Evolutionary conservation across 2,888 invertebrate species (phyloP), one percentile per base, ranked within the genome.

Genomic region (Pristionchus mayeri): DNA sequence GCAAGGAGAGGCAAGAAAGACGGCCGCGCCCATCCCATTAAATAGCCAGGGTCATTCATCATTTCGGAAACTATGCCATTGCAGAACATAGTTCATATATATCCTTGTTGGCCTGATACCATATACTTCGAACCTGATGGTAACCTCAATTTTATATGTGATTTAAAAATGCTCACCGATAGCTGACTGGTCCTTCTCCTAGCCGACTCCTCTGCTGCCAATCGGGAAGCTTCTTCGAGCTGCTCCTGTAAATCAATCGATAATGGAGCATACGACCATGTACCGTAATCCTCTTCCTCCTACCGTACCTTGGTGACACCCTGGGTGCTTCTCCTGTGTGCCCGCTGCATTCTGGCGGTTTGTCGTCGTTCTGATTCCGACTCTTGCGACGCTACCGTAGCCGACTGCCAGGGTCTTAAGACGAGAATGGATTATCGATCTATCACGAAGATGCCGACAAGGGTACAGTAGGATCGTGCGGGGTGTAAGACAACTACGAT

Each of bases 331-430:
- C 84, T 71, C 44, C 92, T 87, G 54, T 90, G 89, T 71, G 89
- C 89, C 37, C 92, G 87, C 84, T 92, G 91, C 87, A 91, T 88
- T 30, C 90, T 85, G 7, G 92, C 88, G 34, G 92, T 91, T 60
- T 90, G 90, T 24, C 91, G 87, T 16, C 92, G 85, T 78, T 92
- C 92, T 16, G 92, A 90, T 82, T 92, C 92, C 78, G 90, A 90
- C 84, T 92, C 92, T 34, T 83, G 83, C 40, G 90, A 89, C 24
- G 90, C 89, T 18, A 88, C 89, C 18, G 90, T 87, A 60, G 91
- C 90, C 60, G 91, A 90, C 87, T 91, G 91, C 89, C 90, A 91
- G 11, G 91, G 90, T 85, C 91, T 91, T 84, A 76, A n/a, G n/a
- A 76, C 30, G 24, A 16, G 27, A 54, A 11, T 30, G 11, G 57